Evolutionary conservation across 2,113 vertebrate species (phyloP), one percentile per base, ranked within the genome.

Genomic region (Pteruthius melanotis): DNA sequence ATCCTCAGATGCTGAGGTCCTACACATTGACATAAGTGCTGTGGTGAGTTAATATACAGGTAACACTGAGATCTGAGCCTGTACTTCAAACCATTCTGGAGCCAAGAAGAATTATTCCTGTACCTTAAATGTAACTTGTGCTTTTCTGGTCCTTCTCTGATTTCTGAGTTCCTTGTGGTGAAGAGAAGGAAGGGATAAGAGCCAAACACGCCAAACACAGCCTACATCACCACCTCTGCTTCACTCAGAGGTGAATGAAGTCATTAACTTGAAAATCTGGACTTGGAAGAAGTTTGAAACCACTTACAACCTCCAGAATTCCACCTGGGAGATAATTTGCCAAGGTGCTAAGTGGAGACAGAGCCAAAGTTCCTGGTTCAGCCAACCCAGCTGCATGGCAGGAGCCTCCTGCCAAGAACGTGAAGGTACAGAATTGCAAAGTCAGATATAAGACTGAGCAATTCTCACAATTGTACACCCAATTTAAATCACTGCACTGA

Each of bases 301-400:
- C 56, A 65, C 93, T 95, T 80, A 81, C 82, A 81, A 68, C 44
- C 79, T 95, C 57, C 79, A 93, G 68, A 94, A 83, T 92, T 96
- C 83, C 92, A 92, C 90, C 85, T 95, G 95, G 90, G 88, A 96
- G 92, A 96, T 87, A 89, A 96, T 94, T 93, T 96, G 88, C 88
- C 88, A 95, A 94, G 76, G 88, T 92, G 93, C 79, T 90, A 96
- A 96, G 72, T 90, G 60, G 76, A 96, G 90, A 78, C 88, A 92
- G 90, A 95, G 93, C 90, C 94, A 93, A 96, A 83, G 76, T 42
- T 93, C 76, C 56, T 71, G 47, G 76, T 90, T 94, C 49, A 94
- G 94, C 76, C 93, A 96, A 71, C 31, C 68, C 94, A 96, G 94
- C 76, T 95, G 92, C 83, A 89, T 75, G 79, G 90, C 83, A 94